These are phyloP conservation scores for Euschistus heros DNA, from an alignment of 1,140 invertebrate genomes.

Conservation along the genomic window DNA sequence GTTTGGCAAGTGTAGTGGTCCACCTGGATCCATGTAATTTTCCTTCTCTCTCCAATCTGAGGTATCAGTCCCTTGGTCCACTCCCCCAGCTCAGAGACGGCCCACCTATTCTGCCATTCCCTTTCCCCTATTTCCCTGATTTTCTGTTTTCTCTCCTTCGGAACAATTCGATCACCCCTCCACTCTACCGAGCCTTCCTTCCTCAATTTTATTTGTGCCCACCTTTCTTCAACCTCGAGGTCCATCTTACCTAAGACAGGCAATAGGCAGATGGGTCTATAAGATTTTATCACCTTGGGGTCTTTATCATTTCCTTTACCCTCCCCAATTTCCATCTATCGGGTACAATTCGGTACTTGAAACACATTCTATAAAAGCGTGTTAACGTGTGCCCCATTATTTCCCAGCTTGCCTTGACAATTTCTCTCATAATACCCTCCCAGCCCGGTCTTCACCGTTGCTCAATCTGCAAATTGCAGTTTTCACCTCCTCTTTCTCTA, in stretches of 20 bases:
- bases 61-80: not conserved
- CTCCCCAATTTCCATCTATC: not conserved
- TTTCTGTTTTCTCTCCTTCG: not conserved
- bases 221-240: not conserved
- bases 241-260: not conserved
- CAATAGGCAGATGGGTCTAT: not conserved
- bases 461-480: too few species aligned
- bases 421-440: not conserved
- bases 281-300: not conserved
- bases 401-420: not conserved
- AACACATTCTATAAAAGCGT: not conserved
- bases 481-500: too few species aligned
- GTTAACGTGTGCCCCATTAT: not conserved
- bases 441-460: too few species aligned
- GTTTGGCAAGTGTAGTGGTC: not conserved
- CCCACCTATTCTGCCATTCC: not conserved
- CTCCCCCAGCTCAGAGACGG: not conserved
- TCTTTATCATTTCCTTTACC: not conserved
- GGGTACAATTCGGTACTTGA: not conserved
- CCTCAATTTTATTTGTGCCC: not conserved
- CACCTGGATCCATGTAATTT: not conserved
- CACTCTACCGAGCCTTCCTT: not conserved
- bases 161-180: not conserved
- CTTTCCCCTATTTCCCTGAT: not conserved
- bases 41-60: not conserved